Percentiles rank a stretch among this genome's conserved stretches.
phyloP scores from a whole-genome alignment of 64 coral and sea anemone species.

The Dendrophyllia cribrosa region DNA sequence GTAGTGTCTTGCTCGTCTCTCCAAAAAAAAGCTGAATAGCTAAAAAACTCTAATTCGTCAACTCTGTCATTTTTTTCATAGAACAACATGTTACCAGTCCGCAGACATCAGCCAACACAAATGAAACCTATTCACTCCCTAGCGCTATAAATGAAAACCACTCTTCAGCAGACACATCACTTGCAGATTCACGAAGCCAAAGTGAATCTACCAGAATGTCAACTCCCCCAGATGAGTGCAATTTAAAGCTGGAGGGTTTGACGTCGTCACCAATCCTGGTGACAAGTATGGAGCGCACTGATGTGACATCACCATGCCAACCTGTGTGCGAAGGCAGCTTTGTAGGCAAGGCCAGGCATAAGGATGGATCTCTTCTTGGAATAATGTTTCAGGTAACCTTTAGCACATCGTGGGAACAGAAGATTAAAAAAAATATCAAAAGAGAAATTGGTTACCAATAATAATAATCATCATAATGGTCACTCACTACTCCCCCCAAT shows the following conservation, averaged over 20 bases:
- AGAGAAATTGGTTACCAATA: too few species aligned
- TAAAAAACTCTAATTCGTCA: neutral
- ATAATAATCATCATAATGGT: too few species aligned
- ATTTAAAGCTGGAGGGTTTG: slow-evolving; percentile 15
- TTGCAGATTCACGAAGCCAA: neutral
- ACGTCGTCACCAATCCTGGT: slow-evolving; percentile 93
- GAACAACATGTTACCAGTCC: neutral
- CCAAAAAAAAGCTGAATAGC: too few species aligned
- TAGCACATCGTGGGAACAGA: too few species aligned
- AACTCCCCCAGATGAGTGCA: neutral
- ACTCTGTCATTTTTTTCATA: neutral
- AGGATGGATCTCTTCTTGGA: slow-evolving; percentile 87
- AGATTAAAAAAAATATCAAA: too few species aligned
- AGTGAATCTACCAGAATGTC: slow-evolving; percentile 6
- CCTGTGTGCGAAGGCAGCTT: slow-evolving; percentile 95
- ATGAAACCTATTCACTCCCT: slow-evolving; percentile 4
- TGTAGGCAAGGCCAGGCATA: slow-evolving; percentile 81
- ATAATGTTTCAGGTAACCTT: slow-evolving; percentile 87
- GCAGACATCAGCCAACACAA: slow-evolving; percentile 5
- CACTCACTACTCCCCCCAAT: too few species aligned
- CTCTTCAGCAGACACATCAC: slow-evolving; percentile 8
- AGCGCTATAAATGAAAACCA: slow-evolving; percentile 19
- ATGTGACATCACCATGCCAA: slow-evolving; percentile 65
- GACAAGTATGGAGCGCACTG: slow-evolving; percentile 62
- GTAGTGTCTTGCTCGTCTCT: too few species aligned